Base-by-base conservation (phyloP, 2,888 invertebrate species). In the Synergus laeviventris region DNA sequence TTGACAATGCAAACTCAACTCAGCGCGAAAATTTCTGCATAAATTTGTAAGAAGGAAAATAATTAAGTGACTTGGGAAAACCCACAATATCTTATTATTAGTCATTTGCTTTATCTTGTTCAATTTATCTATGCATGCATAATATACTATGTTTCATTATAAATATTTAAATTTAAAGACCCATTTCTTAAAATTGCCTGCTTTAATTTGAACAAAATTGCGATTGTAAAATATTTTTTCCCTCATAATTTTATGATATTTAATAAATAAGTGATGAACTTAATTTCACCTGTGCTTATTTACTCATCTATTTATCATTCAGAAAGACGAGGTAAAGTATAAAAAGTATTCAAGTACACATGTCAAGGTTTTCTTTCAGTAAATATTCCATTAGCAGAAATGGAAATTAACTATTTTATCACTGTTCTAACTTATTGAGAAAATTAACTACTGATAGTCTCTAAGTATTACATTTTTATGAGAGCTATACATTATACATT, bases 271-370 rank as follows among this genome's bases (percentile, higher is more conserved):
- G 11, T 9, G 16, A 16, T 24, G 24, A 24, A 24, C 24, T 18
- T 59, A 1, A 24, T 24, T 59, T 59, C 24, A 24, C 24, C 14
- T 59, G 24, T 36, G 36, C 8, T 60, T 60, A 8, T 36, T 60
- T 60, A 36, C 7, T 60, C 36, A n/a, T 24, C 36, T 60, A 16
- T 60, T 60, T 60, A 16, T 60, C 24, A 60, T 36, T 60, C 60
- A 36, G 8, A 60, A 60, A n/a, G 60, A 60, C 36, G 36, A 60
- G 4, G 8, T 31, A 9, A 16, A 16, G 14, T 60, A 14, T 60
- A 60, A 31, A 60, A 60, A 60, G n/a, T 31, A 16, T 60, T 60
- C 60, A 60, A 36, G 60, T n/a, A 60, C 39, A 9, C 49, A 60
- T 60, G 14, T 60, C 60, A 60, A 60, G 60, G 24, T 60, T 31